These are phyloP conservation scores for Tricholauxania praeusta DNA, from an alignment of 2,888 invertebrate species.

Conservation along the genomic window DNA sequence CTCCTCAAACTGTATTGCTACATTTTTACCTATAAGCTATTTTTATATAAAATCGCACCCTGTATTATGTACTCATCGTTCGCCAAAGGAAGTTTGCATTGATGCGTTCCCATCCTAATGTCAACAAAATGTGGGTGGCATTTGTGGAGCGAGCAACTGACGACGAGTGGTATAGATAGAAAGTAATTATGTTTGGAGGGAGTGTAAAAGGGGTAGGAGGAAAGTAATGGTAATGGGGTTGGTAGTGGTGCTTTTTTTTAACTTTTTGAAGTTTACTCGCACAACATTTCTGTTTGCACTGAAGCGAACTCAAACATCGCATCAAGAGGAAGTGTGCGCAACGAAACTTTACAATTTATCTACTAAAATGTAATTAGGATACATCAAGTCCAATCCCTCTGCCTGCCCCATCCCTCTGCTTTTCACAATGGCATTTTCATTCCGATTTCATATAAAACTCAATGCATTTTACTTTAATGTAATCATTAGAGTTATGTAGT, in stretches of 20 bases:
- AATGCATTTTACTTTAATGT: slow-evolving; percentile 41
- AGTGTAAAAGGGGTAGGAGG: slow-evolving; percentile 40
- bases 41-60: too few species aligned
- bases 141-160: background rate
- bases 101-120: too few species aligned
- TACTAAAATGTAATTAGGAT: slow-evolving; percentile 67
- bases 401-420: background rate
- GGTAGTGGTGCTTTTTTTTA: background rate
- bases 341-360: slow-evolving; percentile 64
- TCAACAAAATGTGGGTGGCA: too few species aligned
- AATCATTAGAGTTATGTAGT: too few species aligned
- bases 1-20: too few species aligned
- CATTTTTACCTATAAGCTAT: too few species aligned
- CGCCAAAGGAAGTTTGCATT: too few species aligned
- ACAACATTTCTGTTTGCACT: slow-evolving; percentile 48
- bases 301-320: slow-evolving; percentile 42
- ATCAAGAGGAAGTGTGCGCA: slow-evolving; percentile 47
- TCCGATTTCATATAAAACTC: slow-evolving; percentile 35
- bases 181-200: slow-evolving; percentile 41
- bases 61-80: too few species aligned
- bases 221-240: background rate
- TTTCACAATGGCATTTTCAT: background rate
- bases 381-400: slow-evolving; percentile 44
- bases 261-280: slow-evolving; percentile 24
- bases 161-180: background rate